Conservation (phyloP, 92 coral and sea anemone genomes). For the Umimayanthus chanpuru region DNA sequence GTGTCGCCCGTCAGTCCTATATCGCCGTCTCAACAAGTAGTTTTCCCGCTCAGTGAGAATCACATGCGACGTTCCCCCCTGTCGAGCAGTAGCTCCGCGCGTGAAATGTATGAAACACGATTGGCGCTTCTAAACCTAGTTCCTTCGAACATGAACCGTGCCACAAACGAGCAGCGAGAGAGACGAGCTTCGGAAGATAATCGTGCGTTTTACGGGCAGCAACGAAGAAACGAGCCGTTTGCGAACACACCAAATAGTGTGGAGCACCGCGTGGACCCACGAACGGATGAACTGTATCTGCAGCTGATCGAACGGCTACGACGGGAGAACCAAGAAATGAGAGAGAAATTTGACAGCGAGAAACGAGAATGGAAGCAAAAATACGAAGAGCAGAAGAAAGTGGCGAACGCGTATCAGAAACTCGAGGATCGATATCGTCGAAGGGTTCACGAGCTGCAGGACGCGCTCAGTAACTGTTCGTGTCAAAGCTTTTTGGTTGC, state of each 20-base stretch:
- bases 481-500: slow-evolving; percentile 73
- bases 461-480: slow-evolving; percentile 83
- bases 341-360: slow-evolving; percentile 79
- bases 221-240: slow-evolving; percentile 15
- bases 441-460: slow-evolving; percentile 94
- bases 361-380: slow-evolving; percentile 79
- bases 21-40: slow-evolving; percentile 35
- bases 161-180: neutral
- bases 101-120: slow-evolving; percentile 96
- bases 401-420: slow-evolving; percentile 98
- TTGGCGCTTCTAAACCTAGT: slow-evolving; percentile 89
- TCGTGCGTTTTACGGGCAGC: neutral
- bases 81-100: slow-evolving; percentile 79
- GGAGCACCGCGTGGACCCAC: slow-evolving; percentile 20
- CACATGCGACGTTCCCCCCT: slow-evolving; percentile 56
- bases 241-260: neutral
- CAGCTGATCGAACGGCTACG: slow-evolving; percentile 66
- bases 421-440: slow-evolving; percentile 96
- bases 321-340: slow-evolving; percentile 75
- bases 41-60: slow-evolving; percentile 47
- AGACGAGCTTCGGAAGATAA: neutral
- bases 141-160: slow-evolving; percentile 45
- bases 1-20: slow-evolving; percentile 83
- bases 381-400: slow-evolving; percentile 97
- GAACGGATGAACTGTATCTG: slow-evolving; percentile 70